phyloP scores from a whole-genome alignment of 2,888 invertebrate genomes.

The Ectemnius lituratus region DNA sequence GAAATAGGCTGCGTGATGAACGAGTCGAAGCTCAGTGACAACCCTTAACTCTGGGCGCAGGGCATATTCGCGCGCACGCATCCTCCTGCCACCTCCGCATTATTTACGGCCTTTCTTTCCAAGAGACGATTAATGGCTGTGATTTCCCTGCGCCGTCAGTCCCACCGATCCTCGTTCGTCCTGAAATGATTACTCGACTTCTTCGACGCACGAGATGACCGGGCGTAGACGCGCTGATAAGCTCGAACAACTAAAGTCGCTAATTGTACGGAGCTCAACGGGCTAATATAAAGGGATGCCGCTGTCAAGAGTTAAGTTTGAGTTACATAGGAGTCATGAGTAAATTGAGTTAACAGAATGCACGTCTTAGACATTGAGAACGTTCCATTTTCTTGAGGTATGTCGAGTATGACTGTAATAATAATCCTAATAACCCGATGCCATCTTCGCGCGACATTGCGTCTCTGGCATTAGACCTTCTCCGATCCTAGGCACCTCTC shows the following conservation, averaged over 20 bases:
- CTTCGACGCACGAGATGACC: too few relatives aligned
- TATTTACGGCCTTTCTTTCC: conserved; percentile 27
- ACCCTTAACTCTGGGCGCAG: conserved; percentile 12
- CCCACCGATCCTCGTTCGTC: background rate
- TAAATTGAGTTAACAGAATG: background rate
- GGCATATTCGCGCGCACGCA: conserved; percentile 42
- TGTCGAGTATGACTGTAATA: conserved; percentile 43
- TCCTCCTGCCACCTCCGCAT: conserved; percentile 20
- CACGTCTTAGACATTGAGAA: conserved; percentile 19
- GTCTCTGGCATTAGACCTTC: conserved; percentile 20
- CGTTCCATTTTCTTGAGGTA: conserved; percentile 25
- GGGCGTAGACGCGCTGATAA: conserved; percentile 1
- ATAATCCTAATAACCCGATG: conserved; percentile 51
- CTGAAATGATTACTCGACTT: background rate
- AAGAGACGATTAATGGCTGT: conserved; percentile 36
- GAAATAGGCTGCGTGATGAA: conserved; percentile 45
- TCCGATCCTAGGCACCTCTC: background rate
- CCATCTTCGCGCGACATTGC: conserved; percentile 23
- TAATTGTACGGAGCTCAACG: background rate
- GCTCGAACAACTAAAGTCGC: conserved; percentile 10
- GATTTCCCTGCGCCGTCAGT: conserved; percentile 20
- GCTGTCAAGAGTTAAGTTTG: background rate
- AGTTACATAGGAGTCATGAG: background rate
- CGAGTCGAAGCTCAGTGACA: conserved; percentile 45
- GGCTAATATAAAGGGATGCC: too few relatives aligned